Base-by-base conservation (phyloP, 2,888 invertebrate genomes). In the Cordilura impudica region DNA sequence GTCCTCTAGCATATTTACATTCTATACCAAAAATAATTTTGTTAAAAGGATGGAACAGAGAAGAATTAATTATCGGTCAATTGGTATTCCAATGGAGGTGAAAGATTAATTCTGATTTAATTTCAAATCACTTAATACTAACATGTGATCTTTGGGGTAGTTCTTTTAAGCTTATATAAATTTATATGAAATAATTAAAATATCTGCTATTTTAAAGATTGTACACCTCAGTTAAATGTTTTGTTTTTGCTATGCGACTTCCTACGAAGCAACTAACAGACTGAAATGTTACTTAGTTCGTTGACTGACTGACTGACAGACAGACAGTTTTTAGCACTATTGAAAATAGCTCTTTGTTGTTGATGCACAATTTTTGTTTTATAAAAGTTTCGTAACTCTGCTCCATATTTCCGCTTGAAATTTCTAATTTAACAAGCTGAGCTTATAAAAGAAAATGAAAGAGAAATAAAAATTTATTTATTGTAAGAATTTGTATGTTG, bases 391-490 rank as follows among this genome's bases (percentile, higher is more conserved):
- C 69, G 49, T 49, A 70, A 67, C 76, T 63, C 65, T 73, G 63
- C 47, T 78, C 60, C 80, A 72, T 53, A 73, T 80, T 77, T 80
- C 69, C 80, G 73, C 69, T 73, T 80, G 76, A 80, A 67, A 76
- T 75, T 80, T 72, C 71, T 67, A 69, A 76, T 80, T 75, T 76
- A 80, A 74, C 71, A 67, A 76, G 76, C 56, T 67, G 65, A 31
- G 23, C 65, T 53, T 18, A 47, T n/a, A 65, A 47, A 12, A 23
- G 21, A 56, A 4, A n/a, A 66, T 47, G 60, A 51, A 54, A 51
- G 18, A 5, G 35, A 35, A 14, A 43, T 60, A 16, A 73, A 49
- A 18, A 35, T 58, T 23, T 58, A 73, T 51, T 58, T 14, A 66
- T 66, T 73, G 65, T 65, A 49, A 12, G 14, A 47, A 56, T n/a